phyloP scores from a whole-genome alignment of 2,113 vertebrate species.

The Uropsilus gracilis region DNA sequence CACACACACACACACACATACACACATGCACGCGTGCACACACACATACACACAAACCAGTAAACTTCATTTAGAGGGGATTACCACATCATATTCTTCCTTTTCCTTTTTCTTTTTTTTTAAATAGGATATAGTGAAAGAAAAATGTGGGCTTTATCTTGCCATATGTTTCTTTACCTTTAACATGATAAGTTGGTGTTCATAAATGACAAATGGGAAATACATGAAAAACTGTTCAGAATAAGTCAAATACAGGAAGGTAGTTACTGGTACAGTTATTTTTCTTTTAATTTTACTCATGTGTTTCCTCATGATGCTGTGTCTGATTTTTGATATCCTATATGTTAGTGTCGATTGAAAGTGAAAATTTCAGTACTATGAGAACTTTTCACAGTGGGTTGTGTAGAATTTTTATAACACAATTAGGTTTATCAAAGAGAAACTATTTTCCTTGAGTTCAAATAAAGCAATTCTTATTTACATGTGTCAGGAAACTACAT shows the following conservation, averaged over 20 bases:
- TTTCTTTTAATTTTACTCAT: slow-evolving; percentile 47
- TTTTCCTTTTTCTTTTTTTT: slow-evolving; percentile 11
- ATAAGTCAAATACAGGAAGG: background rate
- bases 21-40: too few species aligned
- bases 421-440: background rate
- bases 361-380: background rate
- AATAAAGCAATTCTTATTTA: slow-evolving; percentile 33
- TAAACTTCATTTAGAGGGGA: background rate
- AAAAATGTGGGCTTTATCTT: background rate
- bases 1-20: too few species aligned
- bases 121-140: background rate
- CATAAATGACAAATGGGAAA: background rate
- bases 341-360: background rate
- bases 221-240: background rate
- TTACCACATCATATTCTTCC: background rate
- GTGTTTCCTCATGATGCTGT: background rate
- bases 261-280: background rate
- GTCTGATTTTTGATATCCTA: slow-evolving; percentile 4
- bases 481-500: background rate
- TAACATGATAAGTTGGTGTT: background rate
- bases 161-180: background rate
- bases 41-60: slow-evolving; percentile 22
- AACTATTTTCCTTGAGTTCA: background rate
- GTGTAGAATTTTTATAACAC: background rate
- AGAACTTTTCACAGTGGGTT: background rate